Evolutionary conservation across 2,797 vertebrate genomes (phyloP).

Genomic region (Acrossocheilus wenchowensis): DNA sequence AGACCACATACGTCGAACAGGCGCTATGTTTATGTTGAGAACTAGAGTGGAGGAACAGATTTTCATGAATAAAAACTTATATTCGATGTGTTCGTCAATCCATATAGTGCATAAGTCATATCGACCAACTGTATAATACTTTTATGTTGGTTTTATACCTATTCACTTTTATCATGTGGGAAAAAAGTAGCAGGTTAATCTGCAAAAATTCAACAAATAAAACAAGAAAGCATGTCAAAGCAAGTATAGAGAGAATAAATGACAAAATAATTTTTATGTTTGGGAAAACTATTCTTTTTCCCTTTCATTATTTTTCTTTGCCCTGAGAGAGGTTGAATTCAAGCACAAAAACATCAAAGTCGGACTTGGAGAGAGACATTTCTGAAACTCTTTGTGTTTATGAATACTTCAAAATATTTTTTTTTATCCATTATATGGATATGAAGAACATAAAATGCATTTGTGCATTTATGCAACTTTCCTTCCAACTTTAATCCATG

Average conservation of each 20-base stretch:
- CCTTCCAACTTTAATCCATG: background rate
- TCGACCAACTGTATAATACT: background rate
- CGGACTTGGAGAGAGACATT: background rate
- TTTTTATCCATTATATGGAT: conserved; percentile 24
- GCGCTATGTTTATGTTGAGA: background rate
- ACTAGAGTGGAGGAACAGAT: background rate
- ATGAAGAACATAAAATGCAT: conserved; percentile 15
- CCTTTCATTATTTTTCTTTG: background rate
- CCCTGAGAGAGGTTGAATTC: background rate
- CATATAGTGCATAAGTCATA: background rate
- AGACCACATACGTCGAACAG: background rate
- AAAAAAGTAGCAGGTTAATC: background rate
- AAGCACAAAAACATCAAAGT: conserved; percentile 16
- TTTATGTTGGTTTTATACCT: background rate
- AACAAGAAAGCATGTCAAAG: conserved; percentile 1
- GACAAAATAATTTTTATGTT: background rate
- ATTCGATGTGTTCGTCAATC: background rate
- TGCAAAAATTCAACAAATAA: background rate
- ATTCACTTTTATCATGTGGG: background rate
- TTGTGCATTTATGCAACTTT: conserved; percentile 9
- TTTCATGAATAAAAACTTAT: background rate
- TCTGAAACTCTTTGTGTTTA: background rate
- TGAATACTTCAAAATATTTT: background rate
- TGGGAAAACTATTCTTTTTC: background rate
- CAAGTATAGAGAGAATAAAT: background rate